Evolutionary conservation across 1,140 invertebrate species (phyloP).

Genomic region (Acromyrmex heyeri): DNA sequence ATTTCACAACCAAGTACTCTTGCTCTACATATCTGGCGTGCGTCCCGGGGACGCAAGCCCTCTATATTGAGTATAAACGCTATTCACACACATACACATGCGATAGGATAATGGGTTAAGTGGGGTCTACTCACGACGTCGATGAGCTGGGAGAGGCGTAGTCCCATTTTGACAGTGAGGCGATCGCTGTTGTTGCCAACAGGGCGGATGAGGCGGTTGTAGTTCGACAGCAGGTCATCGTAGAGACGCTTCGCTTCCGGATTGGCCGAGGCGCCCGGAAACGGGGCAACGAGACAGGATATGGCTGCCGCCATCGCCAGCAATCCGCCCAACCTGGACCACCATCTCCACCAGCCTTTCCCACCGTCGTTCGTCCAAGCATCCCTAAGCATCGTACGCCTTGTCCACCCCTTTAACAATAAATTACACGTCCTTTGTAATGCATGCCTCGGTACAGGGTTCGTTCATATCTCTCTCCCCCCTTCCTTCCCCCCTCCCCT

Average conservation of each 20-base stretch:
- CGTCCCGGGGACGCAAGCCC: constrained; percentile 9
- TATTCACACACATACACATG: constrained; percentile 31
- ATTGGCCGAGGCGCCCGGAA: constrained; percentile 89
- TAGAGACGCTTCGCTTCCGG: constrained; percentile 97
- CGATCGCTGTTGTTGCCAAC: constrained; percentile 98
- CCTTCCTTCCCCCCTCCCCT: too few species aligned
- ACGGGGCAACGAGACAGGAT: constrained; percentile 87
- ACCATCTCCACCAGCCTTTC: constrained; percentile 90
- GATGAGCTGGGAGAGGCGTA: constrained; percentile 98
- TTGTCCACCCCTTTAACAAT: constrained; percentile 91
- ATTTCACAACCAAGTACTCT: constrained; percentile 59
- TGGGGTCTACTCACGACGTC: constrained; percentile 95
- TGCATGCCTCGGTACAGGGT: constrained; percentile 30
- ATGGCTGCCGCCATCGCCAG: constrained; percentile 88
- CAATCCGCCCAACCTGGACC: constrained; percentile 87
- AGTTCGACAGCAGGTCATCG: constrained; percentile 98
- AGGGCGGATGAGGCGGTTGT: constrained; percentile 98
- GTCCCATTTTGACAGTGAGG: constrained; percentile 98
- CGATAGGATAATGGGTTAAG: constrained; percentile 64
- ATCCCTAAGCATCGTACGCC: constrained; percentile 91
- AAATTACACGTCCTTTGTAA: constrained; percentile 58
- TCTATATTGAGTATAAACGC: constrained; percentile 51
- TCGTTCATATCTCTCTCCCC: constrained; percentile 8
- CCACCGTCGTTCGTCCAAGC: constrained; percentile 86
- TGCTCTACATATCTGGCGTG: constrained; percentile 49